Conservation (phyloP, 1,140 invertebrate genomes). For the Drosophila parvula region DNA sequence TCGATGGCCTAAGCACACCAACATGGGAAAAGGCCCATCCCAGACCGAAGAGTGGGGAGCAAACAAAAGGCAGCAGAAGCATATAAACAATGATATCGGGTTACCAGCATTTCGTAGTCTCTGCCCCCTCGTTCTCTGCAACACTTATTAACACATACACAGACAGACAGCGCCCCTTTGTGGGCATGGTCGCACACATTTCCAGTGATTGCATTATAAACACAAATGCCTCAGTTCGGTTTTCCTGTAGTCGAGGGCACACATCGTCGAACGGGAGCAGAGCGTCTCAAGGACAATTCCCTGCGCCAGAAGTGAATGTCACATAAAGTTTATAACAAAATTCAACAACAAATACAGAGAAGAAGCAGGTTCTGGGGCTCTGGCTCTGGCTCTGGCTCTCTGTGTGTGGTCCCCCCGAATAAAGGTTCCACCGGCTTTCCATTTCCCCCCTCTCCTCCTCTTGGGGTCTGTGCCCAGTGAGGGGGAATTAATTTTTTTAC, state of each 20-base stretch:
- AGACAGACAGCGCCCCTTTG: constrained; percentile 22
- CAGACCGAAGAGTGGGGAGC: constrained; percentile 70
- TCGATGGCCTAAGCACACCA: constrained; percentile 43
- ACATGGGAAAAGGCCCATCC: constrained; percentile 39
- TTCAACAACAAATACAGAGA: constrained; percentile 25
- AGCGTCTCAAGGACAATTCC: constrained; percentile 64
- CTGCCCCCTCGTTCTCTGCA: constrained; percentile 49
- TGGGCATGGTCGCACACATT: constrained; percentile 28
- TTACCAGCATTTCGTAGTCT: constrained; percentile 74
- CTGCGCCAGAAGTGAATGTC: constrained; percentile 63
- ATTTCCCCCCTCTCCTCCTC: constrained; percentile 13
- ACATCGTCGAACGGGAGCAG: constrained; percentile 44
- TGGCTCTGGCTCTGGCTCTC: not conserved
- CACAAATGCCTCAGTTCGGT: constrained; percentile 34
- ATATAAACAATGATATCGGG: constrained; percentile 81
- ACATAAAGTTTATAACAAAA: constrained; percentile 73
- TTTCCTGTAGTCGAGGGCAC: constrained; percentile 20
- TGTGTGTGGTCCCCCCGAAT: constrained; percentile 52
- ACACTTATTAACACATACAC: constrained; percentile 66
- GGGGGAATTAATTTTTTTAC: constrained; percentile 76
- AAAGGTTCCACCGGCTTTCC: constrained; percentile 52
- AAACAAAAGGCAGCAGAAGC: constrained; percentile 71
- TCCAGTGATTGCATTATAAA: constrained; percentile 70
- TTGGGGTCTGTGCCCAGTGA: constrained; percentile 59
- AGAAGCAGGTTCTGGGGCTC: constrained; percentile 44